phyloP scores from a whole-genome alignment of 1,140 invertebrate species.

The Lepeophtheirus salmonis region DNA sequence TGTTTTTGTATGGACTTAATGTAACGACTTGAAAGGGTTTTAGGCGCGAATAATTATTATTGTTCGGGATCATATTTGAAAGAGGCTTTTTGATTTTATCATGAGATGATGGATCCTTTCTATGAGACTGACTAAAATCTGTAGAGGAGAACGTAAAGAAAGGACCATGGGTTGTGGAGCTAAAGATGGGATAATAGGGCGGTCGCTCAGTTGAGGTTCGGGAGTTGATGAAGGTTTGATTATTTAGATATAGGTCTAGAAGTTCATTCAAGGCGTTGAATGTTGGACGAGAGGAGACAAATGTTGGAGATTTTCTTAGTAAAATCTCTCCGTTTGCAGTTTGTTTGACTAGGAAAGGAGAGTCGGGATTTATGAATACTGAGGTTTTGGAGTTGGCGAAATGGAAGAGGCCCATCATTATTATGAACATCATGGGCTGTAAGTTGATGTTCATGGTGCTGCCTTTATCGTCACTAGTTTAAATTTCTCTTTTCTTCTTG shows the following conservation, averaged over 20 bases:
- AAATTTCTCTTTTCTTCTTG: no score
- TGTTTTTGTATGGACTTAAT: not conserved
- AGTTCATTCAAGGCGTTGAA: not conserved
- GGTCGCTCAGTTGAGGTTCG: not conserved
- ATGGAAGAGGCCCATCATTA: no score
- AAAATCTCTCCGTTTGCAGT: not conserved
- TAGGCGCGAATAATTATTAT: no score
- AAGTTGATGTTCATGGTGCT: no score
- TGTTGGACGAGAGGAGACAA: not conserved
- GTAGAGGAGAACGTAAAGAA: not conserved
- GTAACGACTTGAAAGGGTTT: not conserved
- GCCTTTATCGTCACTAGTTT: no score
- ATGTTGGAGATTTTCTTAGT: not conserved
- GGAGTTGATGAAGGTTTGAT: no score
- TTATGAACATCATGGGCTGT: no score
- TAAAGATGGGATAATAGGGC: not conserved
- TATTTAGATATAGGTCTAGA: not conserved
- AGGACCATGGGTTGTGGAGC: not conserved
- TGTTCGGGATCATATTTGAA: no score
- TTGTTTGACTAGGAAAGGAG: not conserved
- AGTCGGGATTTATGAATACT: not conserved
- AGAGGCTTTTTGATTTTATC: no score
- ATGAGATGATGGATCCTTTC: not conserved
- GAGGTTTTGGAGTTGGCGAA: not conserved
- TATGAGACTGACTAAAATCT: not conserved